Base-by-base conservation (phyloP, 2,113 vertebrate genomes). In the Dipodomys spectabilis region DNA sequence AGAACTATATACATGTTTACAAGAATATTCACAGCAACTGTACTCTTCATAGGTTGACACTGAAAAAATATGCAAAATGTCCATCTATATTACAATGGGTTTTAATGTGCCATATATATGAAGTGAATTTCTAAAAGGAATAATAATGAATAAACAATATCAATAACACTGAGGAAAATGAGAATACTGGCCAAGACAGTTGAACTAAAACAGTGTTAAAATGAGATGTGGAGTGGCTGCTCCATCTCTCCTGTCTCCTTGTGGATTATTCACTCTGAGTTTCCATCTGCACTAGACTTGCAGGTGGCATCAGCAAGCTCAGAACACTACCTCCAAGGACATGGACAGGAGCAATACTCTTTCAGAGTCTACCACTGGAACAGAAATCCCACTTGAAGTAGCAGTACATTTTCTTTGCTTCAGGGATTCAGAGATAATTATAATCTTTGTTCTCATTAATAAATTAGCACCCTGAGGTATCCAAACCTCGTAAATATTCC, bases 401-500 rank as follows among this genome's bases (percentile, higher is more conserved):
- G 23, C 62, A 39, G n/a, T 69, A 8, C 30, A 20, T 32, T 20
- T 64, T 27, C 5, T 72, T 49, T 15, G 78, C 90, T 44, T 28
- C 44, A 30, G 87, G 65, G 75, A 95, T 69, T 85, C 35, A 73
- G 78, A 84, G 18, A 72, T 23, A 57, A 53, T 88, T 92, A 18
- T 57, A 92, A 80, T 74, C n/a, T 85, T 10, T 65, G 15, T 69
- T 32, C 15, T 62, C 75, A 64, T 28, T 92, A 94, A 69, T 82
- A 57, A 81, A 49, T 49, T 49, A 49, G 92, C 72, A 65, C 30
- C 19, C 90, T 91, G 35, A 53, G 23, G 32, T n/a, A 15, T 93
- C 23, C 7, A 16, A 84, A 73, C 13, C 65, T 35, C 10, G 74
- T 64, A 91, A 94, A 88, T 93, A 95, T 82, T 94, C 80, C 75